These are phyloP conservation scores for Pangasius krempfi DNA, from an alignment of 2,797 vertebrate genomes.

Conservation along the genomic window DNA sequence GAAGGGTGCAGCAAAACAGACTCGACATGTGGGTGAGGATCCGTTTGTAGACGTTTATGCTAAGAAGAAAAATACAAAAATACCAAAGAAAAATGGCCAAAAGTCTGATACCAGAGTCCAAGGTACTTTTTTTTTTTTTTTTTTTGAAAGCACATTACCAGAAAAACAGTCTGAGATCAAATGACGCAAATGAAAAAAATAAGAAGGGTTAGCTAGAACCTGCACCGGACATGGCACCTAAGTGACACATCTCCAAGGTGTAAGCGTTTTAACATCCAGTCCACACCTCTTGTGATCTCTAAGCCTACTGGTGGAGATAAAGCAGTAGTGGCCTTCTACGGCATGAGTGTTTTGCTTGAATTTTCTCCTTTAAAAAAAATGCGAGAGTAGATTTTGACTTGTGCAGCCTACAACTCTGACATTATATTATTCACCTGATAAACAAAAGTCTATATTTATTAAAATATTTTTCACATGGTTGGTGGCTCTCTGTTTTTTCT, in stretches of 20 bases:
- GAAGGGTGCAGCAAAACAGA: not conserved
- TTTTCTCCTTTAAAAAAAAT: not conserved
- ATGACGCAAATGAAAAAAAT: not conserved
- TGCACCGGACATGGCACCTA: not conserved
- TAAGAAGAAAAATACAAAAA: not conserved
- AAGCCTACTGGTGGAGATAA: not conserved
- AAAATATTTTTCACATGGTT: not conserved
- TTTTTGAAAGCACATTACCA: not conserved
- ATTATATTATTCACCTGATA: not conserved
- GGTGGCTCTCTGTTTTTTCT: not conserved
- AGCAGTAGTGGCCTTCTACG: no score
- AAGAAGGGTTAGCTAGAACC: not conserved
- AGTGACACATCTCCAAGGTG: not conserved
- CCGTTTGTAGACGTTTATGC: not conserved
- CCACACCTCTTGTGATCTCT: not conserved
- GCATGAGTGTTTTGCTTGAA: not conserved
- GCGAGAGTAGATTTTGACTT: not conserved
- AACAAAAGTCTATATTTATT: not conserved
- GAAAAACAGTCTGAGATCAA: no score
- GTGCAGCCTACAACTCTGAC: not conserved
- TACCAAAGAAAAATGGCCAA: not conserved
- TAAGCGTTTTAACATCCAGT: not conserved
- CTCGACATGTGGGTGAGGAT: not conserved
- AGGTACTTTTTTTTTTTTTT: not conserved
- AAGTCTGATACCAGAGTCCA: not conserved